Conservation (phyloP, 2,113 vertebrate species). For the Felis catus region DNA sequence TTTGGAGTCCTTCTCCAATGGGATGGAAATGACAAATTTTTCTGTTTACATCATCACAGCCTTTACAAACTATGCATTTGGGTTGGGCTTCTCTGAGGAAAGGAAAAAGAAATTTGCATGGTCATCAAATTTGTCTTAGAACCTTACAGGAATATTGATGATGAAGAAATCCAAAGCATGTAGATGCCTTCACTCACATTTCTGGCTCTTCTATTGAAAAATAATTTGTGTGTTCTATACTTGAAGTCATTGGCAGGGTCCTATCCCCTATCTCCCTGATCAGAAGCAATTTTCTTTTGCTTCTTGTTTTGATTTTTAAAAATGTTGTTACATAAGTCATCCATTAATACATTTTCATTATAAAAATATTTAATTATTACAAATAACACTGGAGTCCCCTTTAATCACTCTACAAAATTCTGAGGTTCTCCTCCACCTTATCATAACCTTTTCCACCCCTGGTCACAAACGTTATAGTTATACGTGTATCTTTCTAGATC, state of each 20-base stretch:
- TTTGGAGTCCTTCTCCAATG: not conserved
- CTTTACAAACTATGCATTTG: not conserved
- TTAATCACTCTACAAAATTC: not conserved
- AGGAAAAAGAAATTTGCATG: not conserved
- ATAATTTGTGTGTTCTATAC: not conserved
- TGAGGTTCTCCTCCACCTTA: not conserved
- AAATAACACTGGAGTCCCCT: not conserved
- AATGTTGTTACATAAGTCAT: not conserved
- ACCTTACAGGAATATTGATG: not conserved
- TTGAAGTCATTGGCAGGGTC: not conserved
- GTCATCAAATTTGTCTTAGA: not conserved
- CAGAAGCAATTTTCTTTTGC: not conserved
- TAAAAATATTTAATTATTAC: conserved; percentile 28
- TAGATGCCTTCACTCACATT: not conserved
- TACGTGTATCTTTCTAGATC: not conserved
- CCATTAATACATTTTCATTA: not conserved
- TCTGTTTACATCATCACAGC: conserved; percentile 53
- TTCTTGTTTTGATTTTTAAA: conserved; percentile 31
- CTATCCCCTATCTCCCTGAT: not conserved
- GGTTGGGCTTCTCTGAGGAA: not conserved
- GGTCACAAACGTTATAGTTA: not conserved
- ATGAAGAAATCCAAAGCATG: not conserved
- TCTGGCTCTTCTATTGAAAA: not conserved
- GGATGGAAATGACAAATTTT: conserved; percentile 64
- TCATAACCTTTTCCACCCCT: not conserved